Base-by-base conservation (phyloP, 2,113 vertebrate species). In the Collichthys lucidus region DNA sequence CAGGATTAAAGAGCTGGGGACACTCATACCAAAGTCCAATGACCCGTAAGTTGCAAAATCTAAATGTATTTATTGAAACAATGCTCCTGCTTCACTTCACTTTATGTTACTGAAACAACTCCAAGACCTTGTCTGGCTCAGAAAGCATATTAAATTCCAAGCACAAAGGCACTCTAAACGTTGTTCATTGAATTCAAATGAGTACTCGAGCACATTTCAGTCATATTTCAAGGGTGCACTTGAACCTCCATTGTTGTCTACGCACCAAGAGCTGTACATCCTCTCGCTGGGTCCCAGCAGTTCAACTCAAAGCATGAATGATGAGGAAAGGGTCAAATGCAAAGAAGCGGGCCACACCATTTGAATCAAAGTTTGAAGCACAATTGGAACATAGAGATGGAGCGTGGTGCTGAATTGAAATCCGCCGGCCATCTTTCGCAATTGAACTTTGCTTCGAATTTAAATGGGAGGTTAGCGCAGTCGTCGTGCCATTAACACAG, bases 1-100 rank as follows among this genome's bases (percentile, higher is more conserved):
- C 94, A 95, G 98, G 94, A 99, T 99, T 91, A 99, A 99, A 93
- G 98, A 99, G 89, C 96, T 99, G 91, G 98, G 98, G 91, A 99
- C 97, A 19, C 96, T 99, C 90, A 99, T 99, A 93, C 98, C 98
- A 82, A 99, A 98, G 89, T 98, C 97, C 80, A 99, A 97, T 89
- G 97, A 99, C 93, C 98, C 97, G 98, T 99, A 94, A 98, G 98
- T 98, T 71, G 47, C 49, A 24, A 53, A 76, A 59, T 70, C 15
- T 59, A 15, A 63, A 63, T 69, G 57, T 47, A 72, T 84, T 76
- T 62, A 61, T 53, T 47, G 72, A 85, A 79, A 78, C 50, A 83
- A 64, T 46, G 4, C n/a, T 11, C 22, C 59, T 10, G 44, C 20
- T 66, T 53, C 6, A 4, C 46, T 66, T 84, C 59, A 65, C 47